Base-by-base conservation (phyloP, 2,113 vertebrate genomes). In the Gymnocephalus cernua region DNA sequence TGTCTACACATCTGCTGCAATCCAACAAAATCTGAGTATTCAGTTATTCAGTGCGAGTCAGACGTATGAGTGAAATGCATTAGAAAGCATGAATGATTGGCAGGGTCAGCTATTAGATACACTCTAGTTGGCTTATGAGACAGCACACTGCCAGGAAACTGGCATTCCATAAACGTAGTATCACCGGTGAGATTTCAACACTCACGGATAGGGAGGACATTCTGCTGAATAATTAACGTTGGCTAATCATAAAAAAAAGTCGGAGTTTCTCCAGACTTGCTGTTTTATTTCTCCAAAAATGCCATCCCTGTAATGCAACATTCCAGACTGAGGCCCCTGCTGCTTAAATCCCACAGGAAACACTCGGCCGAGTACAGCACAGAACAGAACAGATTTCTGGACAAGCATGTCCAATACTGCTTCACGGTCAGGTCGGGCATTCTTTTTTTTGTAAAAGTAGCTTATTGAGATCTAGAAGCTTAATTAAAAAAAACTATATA, bases 121-220 rank as follows among this genome's bases (percentile, higher is more conserved):
- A n/a, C 9, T 35, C 29, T 32, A n/a, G 25, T n/a, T 6, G 2
- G 21, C 15, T 15, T 16, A 14, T 32, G 32, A 62, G 12, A 8
- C 4, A 59, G 4, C 29, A 63, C 51, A n/a, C 29, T 56, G 41
- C 35, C 38, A 50, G 61, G 48, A 77, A 85, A 59, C 59, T 53
- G 25, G 21, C 54, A 82, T 83, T 85, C 79, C 67, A 67, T 11
- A n/a, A 41, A 35, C 12, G 11, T 41, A 48, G 25, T 44, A 44
- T 67, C n/a, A 29, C 14, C 29, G 45, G 21, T 11, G 5, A 75
- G 53, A 12, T 66, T 57, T 76, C 38, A 0, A 66, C 61, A 72
- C 50, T 41, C 21, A 12, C 12, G 23, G 44, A 80, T 12, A 56
- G 35, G 77, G 50, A 82, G 47, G 61, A 63, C 48, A 54, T 14